phyloP scores from a whole-genome alignment of 2,888 invertebrate genomes.

The Leptinotarsa haldemani region DNA sequence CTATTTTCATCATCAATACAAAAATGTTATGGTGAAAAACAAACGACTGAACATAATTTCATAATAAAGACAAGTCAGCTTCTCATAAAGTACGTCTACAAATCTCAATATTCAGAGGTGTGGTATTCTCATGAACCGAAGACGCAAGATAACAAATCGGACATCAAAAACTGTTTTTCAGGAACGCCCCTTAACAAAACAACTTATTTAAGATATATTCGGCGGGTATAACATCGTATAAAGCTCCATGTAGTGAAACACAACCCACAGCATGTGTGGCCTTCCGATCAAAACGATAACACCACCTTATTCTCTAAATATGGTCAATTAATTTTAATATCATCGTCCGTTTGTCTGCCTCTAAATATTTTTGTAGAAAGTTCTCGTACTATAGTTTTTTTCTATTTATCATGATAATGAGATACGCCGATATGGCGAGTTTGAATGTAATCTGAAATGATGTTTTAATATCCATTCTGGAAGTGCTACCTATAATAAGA shows the following conservation, averaged over 20 bases:
- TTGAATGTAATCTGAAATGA: constrained; percentile 16
- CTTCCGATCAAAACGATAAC: constrained; percentile 22
- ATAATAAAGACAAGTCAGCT: not conserved
- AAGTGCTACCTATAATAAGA: constrained; percentile 1
- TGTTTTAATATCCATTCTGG: constrained; percentile 19
- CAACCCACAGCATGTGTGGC: constrained; percentile 24
- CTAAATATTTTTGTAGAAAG: constrained; percentile 10
- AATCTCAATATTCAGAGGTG: not conserved
- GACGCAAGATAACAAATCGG: constrained; percentile 25
- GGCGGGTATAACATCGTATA: not conserved
- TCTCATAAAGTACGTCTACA: not conserved
- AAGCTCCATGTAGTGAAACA: constrained; percentile 22
- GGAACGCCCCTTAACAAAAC: constrained; percentile 23
- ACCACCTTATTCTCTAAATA: constrained; percentile 26
- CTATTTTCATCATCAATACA: too few species aligned
- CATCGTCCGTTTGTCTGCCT: not conserved
- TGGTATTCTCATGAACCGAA: constrained; percentile 15
- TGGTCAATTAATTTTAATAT: constrained; percentile 24
- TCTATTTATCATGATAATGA: too few species aligned
- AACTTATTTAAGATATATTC: constrained; percentile 22
- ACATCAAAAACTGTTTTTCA: constrained; percentile 21
- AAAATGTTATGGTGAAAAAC: too few species aligned
- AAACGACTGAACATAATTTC: too few species aligned
- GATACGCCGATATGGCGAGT: constrained; percentile 1
- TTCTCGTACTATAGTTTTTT: not conserved